These are phyloP conservation scores for Tapera naevia DNA, from an alignment of 2,797 vertebrate species.

Conservation along the genomic window DNA sequence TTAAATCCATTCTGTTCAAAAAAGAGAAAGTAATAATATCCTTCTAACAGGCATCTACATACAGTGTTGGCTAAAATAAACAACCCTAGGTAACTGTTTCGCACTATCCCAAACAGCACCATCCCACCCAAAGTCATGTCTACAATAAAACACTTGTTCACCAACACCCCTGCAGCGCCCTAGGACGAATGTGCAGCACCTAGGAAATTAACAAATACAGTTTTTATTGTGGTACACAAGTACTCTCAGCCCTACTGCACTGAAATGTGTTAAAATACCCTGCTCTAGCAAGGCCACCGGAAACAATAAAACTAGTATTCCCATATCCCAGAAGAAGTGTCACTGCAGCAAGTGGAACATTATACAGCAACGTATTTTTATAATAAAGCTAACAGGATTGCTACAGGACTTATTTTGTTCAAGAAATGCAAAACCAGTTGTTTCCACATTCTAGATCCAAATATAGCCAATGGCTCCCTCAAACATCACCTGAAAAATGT, in stretches of 20 bases:
- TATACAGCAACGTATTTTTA: rapidly evolving
- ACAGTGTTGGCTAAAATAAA: neutral
- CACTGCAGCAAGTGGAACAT: neutral
- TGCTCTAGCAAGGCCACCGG: neutral
- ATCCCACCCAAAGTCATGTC: neutral
- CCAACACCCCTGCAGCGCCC: rapidly evolving
- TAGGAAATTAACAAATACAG: neutral
- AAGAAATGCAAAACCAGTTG: neutral
- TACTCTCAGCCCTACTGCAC: neutral
- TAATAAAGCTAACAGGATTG: neutral
- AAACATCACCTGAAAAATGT: neutral
- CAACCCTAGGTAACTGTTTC: neutral
- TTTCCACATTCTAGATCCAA: neutral
- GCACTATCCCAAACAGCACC: neutral
- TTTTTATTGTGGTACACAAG: neutral
- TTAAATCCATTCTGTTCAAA: neutral
- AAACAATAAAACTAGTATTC: neutral
- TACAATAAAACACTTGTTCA: neutral
- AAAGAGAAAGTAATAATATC: neutral
- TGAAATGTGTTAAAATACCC: neutral
- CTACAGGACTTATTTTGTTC: neutral
- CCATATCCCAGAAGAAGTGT: neutral
- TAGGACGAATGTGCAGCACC: neutral
- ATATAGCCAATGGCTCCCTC: neutral
- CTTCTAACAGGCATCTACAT: neutral